Percentiles rank a stretch among this genome's conserved stretches.
phyloP scores from a whole-genome alignment of 2,113 vertebrate species.

The Callorhinus ursinus region DNA sequence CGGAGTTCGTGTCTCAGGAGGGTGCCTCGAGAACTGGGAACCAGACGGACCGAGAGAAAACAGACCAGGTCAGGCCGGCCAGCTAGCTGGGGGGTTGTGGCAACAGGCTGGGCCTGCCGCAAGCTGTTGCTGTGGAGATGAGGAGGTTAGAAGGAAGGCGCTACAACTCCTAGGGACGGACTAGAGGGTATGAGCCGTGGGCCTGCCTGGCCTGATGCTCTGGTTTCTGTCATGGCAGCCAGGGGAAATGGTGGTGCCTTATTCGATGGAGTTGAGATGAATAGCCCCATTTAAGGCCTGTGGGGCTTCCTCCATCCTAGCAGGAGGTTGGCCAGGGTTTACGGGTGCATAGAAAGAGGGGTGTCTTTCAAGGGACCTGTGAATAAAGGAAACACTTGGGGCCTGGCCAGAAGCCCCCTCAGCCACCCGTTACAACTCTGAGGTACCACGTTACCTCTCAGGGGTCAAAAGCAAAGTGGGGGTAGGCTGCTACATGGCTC shows the following conservation, averaged over 20 bases:
- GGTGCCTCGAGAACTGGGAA: neutral
- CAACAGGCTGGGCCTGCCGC: neutral
- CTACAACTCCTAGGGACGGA: rapidly evolving
- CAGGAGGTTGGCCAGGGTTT: neutral
- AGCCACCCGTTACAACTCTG: neutral
- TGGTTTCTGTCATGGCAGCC: neutral
- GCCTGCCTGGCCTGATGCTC: neutral
- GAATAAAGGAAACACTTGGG: neutral
- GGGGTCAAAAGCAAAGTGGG: neutral
- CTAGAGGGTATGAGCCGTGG: neutral
- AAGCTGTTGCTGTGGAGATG: neutral
- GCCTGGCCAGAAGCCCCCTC: neutral
- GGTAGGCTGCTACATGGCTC: neutral
- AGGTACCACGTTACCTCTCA: neutral
- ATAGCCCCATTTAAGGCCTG: neutral
- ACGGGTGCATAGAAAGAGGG: neutral
- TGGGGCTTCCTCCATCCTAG: neutral
- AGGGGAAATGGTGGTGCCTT: neutral
- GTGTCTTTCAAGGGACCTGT: neutral
- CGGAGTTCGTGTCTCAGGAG: neutral
- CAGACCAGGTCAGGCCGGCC: neutral
- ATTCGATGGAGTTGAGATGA: neutral
- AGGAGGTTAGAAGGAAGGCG: neutral
- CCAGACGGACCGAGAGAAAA: neutral
- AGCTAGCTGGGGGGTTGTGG: neutral